phyloP scores from a whole-genome alignment of 1,140 invertebrate species.

The Pissodes strobi region DNA sequence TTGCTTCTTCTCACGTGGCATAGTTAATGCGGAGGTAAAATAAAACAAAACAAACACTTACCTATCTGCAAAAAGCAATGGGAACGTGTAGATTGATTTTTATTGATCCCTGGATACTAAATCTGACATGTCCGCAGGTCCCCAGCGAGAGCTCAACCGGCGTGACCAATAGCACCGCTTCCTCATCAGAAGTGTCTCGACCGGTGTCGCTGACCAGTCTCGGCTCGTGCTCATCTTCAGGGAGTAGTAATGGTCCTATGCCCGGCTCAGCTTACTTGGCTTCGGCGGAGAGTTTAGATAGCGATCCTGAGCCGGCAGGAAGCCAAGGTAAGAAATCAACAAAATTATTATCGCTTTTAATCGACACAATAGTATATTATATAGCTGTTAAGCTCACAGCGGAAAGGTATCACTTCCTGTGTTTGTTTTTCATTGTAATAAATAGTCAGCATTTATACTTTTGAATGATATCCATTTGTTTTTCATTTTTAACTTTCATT shows the following conservation, averaged over 20 bases:
- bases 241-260: conserved; percentile 62
- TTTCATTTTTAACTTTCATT: too few relatives aligned
- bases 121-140: conserved; percentile 40
- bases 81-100: not conserved
- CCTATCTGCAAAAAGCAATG: too few relatives aligned
- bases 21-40: too few relatives aligned
- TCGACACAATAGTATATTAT: too few relatives aligned
- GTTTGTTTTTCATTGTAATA: too few relatives aligned
- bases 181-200: conserved; percentile 53
- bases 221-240: conserved; percentile 60
- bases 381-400: too few relatives aligned
- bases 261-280: conserved; percentile 53
- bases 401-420: too few relatives aligned
- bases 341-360: too few relatives aligned
- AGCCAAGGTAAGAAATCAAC: conserved; percentile 56
- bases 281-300: conserved; percentile 58
- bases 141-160: conserved; percentile 53
- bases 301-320: conserved; percentile 57
- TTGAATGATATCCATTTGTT: too few relatives aligned
- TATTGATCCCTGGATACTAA: not conserved
- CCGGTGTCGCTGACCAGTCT: conserved; percentile 54
- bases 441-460: too few relatives aligned
- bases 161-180: conserved; percentile 48
- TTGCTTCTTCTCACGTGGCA: too few relatives aligned
- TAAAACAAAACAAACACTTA: too few relatives aligned